Conservation (phyloP, 1,140 invertebrate genomes). For the Pachyrhynchus sulphureomaculatus region DNA sequence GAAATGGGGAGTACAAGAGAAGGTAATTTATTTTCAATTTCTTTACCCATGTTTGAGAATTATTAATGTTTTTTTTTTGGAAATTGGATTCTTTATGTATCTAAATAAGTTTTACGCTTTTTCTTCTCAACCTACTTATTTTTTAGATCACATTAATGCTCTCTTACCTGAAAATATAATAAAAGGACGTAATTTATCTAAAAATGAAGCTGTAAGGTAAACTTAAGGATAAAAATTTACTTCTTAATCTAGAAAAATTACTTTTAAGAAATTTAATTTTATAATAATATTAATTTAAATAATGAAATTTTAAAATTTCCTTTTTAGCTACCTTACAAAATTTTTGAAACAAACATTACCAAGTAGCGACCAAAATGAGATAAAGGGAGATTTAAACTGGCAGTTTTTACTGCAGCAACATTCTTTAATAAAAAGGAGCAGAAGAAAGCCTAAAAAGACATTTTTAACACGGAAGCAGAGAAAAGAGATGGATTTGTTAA, state of each 20-base stretch:
- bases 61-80: too few species aligned
- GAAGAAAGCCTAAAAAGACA: slow-evolving; percentile 34
- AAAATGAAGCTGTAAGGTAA: slow-evolving; percentile 2
- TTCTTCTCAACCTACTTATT: too few species aligned
- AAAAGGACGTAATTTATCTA: background rate
- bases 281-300: background rate
- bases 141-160: slow-evolving; percentile 9
- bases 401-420: slow-evolving; percentile 36
- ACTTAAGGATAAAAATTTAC: background rate
- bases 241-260: background rate
- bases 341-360: slow-evolving; percentile 34
- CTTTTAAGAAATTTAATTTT: background rate
- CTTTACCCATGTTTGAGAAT: too few species aligned
- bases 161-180: slow-evolving; percentile 13
- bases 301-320: too few species aligned
- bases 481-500: slow-evolving; percentile 39
- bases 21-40: too few species aligned
- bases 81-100: too few species aligned
- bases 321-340: slow-evolving; percentile 29
- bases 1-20: too few species aligned
- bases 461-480: slow-evolving; percentile 41
- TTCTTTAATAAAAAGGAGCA: slow-evolving; percentile 20
- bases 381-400: slow-evolving; percentile 31
- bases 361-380: slow-evolving; percentile 17
- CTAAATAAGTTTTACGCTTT: too few species aligned